phyloP scores from a whole-genome alignment of 30 jellyfish, hydroid and myxozoan genomes.

The Cassiopea xamachana region DNA sequence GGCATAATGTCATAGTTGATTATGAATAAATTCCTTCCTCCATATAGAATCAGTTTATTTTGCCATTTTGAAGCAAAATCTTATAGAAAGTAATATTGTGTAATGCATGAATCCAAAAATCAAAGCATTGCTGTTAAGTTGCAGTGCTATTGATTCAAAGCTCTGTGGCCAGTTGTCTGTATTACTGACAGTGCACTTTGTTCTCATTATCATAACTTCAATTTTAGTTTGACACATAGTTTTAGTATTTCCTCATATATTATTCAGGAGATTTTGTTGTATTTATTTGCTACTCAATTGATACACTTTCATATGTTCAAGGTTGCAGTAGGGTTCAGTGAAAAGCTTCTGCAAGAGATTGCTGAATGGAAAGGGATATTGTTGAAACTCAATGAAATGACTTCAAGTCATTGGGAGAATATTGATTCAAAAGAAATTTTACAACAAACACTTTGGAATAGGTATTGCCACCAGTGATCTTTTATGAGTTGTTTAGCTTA shows the following conservation, averaged over 20 bases:
- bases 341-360: conserved; percentile 25
- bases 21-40: too few species aligned
- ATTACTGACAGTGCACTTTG: too few species aligned
- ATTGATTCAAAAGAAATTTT: background rate
- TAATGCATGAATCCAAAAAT: too few species aligned
- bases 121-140: too few species aligned
- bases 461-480: background rate
- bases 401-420: background rate
- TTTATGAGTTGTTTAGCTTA: background rate
- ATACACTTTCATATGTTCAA: background rate
- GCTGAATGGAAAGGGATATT: conserved; percentile 9
- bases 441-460: conserved; percentile 21
- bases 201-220: too few species aligned
- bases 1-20: background rate
- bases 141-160: too few species aligned
- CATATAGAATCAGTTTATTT: too few species aligned
- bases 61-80: background rate
- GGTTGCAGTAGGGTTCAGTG: conserved; percentile 26
- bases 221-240: too few species aligned
- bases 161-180: too few species aligned
- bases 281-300: background rate
- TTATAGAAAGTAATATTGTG: background rate
- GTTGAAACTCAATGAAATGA: background rate
- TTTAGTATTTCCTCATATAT: too few species aligned
- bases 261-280: background rate